Evolutionary conservation across 2,113 vertebrate genomes (phyloP), one percentile per base, ranked within the genome.

Genomic region (Cinclus cinclus): DNA sequence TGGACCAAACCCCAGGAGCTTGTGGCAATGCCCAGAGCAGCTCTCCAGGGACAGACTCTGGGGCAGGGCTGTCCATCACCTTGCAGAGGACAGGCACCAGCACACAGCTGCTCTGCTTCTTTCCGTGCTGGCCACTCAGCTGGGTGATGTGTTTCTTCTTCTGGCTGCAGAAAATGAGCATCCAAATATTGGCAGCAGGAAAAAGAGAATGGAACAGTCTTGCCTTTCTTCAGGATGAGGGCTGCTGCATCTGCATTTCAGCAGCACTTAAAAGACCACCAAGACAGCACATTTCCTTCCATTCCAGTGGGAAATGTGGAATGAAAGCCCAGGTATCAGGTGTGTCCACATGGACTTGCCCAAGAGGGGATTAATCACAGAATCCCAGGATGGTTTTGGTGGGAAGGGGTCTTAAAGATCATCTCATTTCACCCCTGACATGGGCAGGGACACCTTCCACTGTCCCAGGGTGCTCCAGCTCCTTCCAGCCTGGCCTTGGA

Each of bases 101-200:
- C 49, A 64, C 0, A 2, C 7, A 65, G 46, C n/a, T 74, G 18
- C 37, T 69, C 41, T 78, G 13, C 52, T 63, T n/a, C 37, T 25
- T 39, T 82, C 31, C 0, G 0, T 46, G 46, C n/a, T 59, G 42
- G 25, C n/a, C 42, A 41, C 65, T 58, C 1, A 0, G 9, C 9
- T 17, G 31, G 13, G 31, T 23, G 33, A 63, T 8, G 1, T 2
- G 18, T 27, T 41, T 65, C 27, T 13, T 59, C 65, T 71, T 22
- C 69, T 62, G 60, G 23, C 13, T 75, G 46, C 9, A 16, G 19
- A 62, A 53, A 28, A 35, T 4, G 30, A 91, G 41, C 39, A n/a
- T 15, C 33, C 13, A 71, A 81, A 62, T 7, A n/a, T 7, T 30
- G 52, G 44, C 28, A 49, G 27, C 5, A 71, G 12, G 5, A 52